A percentile compares a stretch with the other conserved stretches of the same genome.
phyloP scores from a whole-genome alignment of 2,113 vertebrate species.

The Odobenus rosmarus region DNA sequence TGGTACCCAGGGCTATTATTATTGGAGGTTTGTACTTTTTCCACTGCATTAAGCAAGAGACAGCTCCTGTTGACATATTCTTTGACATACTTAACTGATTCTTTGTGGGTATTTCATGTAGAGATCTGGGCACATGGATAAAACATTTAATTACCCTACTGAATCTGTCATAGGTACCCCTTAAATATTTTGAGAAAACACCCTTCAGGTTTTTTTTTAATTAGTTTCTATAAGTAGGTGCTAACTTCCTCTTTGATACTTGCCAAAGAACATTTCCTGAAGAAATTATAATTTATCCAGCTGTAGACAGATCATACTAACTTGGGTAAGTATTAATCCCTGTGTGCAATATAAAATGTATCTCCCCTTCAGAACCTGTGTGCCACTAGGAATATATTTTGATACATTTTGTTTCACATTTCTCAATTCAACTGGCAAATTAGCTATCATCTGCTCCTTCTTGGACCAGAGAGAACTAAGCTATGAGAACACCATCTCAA shows the following conservation, averaged over 20 bases:
- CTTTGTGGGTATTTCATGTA: not conserved
- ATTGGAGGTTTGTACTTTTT: not conserved
- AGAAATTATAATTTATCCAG: not conserved
- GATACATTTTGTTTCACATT: not conserved
- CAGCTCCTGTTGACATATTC: not conserved
- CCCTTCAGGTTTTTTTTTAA: not conserved
- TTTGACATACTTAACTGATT: not conserved
- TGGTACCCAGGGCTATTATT: not conserved
- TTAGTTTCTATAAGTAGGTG: not conserved
- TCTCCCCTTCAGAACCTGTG: not conserved
- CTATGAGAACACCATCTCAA: not conserved
- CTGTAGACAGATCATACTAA: not conserved
- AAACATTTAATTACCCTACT: not conserved
- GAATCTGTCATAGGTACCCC: not conserved
- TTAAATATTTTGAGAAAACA: not conserved
- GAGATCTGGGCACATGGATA: not conserved
- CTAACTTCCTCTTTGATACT: not conserved
- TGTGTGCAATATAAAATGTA: not conserved
- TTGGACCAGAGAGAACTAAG: not conserved
- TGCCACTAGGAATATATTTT: not conserved
- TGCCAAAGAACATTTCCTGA: not conserved
- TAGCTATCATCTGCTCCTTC: not conserved
- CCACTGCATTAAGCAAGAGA: not conserved
- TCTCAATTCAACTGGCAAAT: not conserved
- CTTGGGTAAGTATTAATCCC: not conserved